Conservation (phyloP, 2,888 invertebrate genomes). For the Mythimna lalbum region DNA sequence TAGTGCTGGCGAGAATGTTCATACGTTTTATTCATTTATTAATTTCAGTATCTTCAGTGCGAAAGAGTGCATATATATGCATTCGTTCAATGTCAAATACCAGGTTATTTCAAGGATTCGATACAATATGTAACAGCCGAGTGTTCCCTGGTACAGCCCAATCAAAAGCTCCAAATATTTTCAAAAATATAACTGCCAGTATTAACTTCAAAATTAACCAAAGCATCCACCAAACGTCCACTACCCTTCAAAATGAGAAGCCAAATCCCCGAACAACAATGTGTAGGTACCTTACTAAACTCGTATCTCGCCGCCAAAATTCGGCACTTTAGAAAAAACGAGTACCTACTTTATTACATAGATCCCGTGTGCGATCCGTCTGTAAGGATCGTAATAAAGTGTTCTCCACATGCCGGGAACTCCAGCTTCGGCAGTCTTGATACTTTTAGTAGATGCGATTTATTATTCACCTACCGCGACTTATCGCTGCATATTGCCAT, state of each 20-base stretch:
- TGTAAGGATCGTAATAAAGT: conserved; percentile 63
- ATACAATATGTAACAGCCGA: not conserved
- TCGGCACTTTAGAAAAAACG: conserved; percentile 38
- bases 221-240: not conserved
- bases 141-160: not conserved
- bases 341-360: conserved; percentile 49
- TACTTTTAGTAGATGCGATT: not conserved
- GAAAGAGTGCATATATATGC: no score
- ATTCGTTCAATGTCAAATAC: no score
- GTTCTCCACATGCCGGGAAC: conserved; percentile 50
- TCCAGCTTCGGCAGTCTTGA: conserved; percentile 13
- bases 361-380: conserved; percentile 54
- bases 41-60: no score
- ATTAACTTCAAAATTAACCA: not conserved
- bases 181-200: not conserved
- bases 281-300: conserved; percentile 9
- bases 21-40: not conserved
- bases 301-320: conserved; percentile 38
- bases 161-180: not conserved
- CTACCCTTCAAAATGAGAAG: conserved; percentile 10
- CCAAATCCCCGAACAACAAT: conserved; percentile 39
- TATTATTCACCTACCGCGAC: not conserved
- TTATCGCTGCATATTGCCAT: no score
- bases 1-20: not conserved
- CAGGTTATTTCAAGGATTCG: no score